phyloP scores from a whole-genome alignment of 2,888 invertebrate species.

The Plusia festucae region DNA sequence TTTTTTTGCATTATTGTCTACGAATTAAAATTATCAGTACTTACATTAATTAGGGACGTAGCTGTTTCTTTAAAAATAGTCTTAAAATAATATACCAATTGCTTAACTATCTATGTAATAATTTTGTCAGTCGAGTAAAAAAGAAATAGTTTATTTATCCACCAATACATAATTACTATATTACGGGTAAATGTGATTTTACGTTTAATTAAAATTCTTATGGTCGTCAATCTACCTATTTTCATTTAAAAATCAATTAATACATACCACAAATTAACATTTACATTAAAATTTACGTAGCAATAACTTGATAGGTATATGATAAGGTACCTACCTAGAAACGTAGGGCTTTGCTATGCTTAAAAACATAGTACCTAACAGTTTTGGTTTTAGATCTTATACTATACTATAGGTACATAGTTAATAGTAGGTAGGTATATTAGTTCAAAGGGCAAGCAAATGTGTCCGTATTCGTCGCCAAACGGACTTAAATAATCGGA shows the following conservation, averaged over 20 bases:
- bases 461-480: no score
- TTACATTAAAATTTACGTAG: background rate
- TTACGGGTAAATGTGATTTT: background rate
- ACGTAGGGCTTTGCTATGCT: no score
- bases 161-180: no score
- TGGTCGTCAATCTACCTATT: background rate
- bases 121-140: background rate
- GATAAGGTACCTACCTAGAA: no score
- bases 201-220: background rate
- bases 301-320: no score
- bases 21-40: background rate
- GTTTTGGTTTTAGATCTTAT: no score
- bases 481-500: no score
- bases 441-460: no score
- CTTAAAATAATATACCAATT: background rate
- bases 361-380: no score
- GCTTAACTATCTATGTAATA: background rate
- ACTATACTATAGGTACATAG: no score
- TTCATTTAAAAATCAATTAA: background rate
- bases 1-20: background rate
- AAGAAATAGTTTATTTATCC: background rate
- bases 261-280: background rate
- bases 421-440: no score
- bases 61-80: background rate
- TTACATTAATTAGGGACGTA: background rate